Conservation (phyloP, 2,888 invertebrate species). For the Stenchaetothrips biformis region DNA sequence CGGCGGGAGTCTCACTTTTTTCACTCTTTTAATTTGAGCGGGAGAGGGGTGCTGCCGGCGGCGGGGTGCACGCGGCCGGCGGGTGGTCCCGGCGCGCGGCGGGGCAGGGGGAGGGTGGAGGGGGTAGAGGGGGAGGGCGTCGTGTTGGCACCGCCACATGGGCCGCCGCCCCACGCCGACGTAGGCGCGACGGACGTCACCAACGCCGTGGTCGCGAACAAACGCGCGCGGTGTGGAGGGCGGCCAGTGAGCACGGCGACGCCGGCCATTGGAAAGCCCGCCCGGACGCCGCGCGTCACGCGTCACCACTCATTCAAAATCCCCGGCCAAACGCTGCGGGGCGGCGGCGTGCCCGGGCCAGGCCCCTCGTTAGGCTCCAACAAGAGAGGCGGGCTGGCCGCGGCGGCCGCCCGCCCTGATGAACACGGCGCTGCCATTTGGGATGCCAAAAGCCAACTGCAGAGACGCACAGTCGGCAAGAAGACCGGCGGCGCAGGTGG, state of each 20-base stretch:
- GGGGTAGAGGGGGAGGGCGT: not conserved
- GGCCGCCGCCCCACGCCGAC: not conserved
- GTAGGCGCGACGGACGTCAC: constrained; percentile 14
- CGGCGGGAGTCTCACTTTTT: not conserved
- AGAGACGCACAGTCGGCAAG: too few relatives aligned
- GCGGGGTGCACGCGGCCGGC: not conserved
- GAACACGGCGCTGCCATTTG: not conserved
- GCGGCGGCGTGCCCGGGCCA: too few relatives aligned
- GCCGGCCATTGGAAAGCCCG: not conserved
- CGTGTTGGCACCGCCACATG: not conserved
- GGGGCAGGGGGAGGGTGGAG: not conserved
- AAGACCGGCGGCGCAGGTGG: too few relatives aligned
- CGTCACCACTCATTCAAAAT: constrained; percentile 20
- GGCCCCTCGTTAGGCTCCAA: too few relatives aligned
- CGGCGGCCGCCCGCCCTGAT: not conserved
- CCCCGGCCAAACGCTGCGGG: not conserved
- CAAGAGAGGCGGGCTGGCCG: too few relatives aligned
- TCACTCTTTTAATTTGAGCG: not conserved
- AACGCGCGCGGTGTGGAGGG: not conserved
- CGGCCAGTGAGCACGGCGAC: not conserved
- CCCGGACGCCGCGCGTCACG: not conserved
- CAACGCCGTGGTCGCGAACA: not conserved
- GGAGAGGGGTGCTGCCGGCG: too few relatives aligned
- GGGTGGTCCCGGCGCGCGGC: not conserved
- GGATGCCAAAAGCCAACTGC: not conserved